Conservation (phyloP, 1,140 invertebrate genomes). For the Grapholita molesta region DNA sequence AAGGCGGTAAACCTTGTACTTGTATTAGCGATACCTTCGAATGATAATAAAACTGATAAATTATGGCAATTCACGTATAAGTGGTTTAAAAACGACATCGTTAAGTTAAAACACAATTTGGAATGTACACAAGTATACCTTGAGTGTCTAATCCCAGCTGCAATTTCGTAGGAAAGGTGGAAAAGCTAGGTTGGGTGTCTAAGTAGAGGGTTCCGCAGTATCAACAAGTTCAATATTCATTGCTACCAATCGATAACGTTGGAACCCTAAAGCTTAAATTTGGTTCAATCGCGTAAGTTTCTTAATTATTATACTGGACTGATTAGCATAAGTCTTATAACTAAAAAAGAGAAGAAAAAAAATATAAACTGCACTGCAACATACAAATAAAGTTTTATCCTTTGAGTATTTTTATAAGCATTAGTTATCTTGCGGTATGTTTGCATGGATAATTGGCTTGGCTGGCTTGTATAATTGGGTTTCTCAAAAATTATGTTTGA, state of each 20-base stretch:
- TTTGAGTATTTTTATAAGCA: too few relatives aligned
- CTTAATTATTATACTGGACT: too few relatives aligned
- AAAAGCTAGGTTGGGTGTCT: not conserved
- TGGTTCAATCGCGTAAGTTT: too few relatives aligned
- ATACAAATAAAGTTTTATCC: too few relatives aligned
- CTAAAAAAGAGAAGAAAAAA: too few relatives aligned
- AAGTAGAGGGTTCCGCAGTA: not conserved
- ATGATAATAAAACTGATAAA: not conserved
- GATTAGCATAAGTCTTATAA: too few relatives aligned
- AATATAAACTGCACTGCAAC: too few relatives aligned
- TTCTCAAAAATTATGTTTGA: too few relatives aligned
- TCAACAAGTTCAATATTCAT: not conserved
- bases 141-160: slow-evolving; percentile 40
- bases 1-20: not conserved
- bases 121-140: not conserved
- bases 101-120: not conserved
- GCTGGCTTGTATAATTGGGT: too few relatives aligned
- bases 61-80: not conserved
- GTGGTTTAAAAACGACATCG: not conserved
- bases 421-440: too few relatives aligned
- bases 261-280: too few relatives aligned
- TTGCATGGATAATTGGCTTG: too few relatives aligned
- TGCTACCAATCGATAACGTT: not conserved
- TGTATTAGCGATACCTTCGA: not conserved
- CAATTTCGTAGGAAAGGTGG: slow-evolving; percentile 58